These are phyloP conservation scores for Albula goreensis DNA, from an alignment of 2,113 vertebrate genomes.

Conservation along the genomic window DNA sequence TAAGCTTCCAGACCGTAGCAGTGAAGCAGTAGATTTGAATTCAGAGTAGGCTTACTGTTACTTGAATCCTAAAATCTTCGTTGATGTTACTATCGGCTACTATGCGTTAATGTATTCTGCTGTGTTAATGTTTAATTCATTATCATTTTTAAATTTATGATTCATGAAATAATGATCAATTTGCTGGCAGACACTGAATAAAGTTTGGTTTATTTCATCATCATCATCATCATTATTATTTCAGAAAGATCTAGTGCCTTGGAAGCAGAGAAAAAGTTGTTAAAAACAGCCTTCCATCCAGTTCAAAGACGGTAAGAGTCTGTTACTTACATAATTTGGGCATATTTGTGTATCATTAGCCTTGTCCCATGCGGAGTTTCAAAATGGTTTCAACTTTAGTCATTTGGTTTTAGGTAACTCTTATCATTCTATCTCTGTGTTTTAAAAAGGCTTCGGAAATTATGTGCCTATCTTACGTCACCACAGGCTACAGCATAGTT, in stretches of 20 bases:
- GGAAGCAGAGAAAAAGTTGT: conserved; percentile 90
- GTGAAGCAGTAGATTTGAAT: not conserved
- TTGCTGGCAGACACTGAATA: too few species aligned
- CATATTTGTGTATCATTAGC: conserved; percentile 36
- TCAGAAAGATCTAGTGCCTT: conserved; percentile 94
- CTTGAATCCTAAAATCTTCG: not conserved
- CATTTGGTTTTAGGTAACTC: not conserved
- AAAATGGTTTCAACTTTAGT: not conserved
- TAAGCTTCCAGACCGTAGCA: not conserved
- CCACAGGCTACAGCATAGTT: not conserved
- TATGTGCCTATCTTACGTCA: not conserved
- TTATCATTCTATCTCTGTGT: not conserved
- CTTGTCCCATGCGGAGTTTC: not conserved
- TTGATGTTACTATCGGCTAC: not conserved
- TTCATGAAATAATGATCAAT: not conserved
- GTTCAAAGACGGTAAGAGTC: conserved; percentile 85
- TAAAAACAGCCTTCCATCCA: conserved; percentile 87
- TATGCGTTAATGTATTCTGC: not conserved
- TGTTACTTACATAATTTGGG: conserved; percentile 54
- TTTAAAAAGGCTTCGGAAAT: not conserved
- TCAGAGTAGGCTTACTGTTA: not conserved
- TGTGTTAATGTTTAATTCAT: not conserved
- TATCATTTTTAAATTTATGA: not conserved
- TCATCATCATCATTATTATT: conserved; percentile 55
- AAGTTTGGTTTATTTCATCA: too few species aligned